These are phyloP conservation scores for Arizona elegans DNA, from an alignment of 2,113 vertebrate species.

Conservation along the genomic window DNA sequence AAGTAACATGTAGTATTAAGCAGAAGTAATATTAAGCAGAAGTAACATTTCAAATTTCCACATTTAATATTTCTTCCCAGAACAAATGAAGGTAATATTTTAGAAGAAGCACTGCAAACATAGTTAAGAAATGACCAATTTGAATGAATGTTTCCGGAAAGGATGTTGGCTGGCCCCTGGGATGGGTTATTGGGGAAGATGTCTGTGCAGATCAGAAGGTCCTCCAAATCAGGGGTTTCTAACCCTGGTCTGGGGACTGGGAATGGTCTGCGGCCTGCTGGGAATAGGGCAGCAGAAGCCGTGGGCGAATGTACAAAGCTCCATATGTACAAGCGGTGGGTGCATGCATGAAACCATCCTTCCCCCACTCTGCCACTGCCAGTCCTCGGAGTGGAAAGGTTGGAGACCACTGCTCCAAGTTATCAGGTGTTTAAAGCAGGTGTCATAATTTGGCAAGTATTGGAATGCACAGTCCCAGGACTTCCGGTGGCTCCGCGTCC, in stretches of 20 bases:
- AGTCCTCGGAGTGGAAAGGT: too few species aligned
- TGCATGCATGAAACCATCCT: too few species aligned
- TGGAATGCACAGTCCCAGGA: too few species aligned
- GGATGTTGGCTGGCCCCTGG: not conserved
- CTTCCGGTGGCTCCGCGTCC: too few species aligned
- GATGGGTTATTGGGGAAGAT: not conserved
- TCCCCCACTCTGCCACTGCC: too few species aligned
- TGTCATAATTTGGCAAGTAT: too few species aligned
- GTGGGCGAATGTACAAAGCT: not conserved
- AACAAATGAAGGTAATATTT: not conserved
- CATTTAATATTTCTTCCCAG: not conserved
- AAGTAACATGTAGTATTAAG: not conserved
- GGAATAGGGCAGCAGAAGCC: not conserved
- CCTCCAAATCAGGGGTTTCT: not conserved
- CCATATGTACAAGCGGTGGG: not conserved
- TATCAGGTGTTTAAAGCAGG: too few species aligned
- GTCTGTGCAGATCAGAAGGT: not conserved
- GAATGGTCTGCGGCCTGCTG: not conserved
- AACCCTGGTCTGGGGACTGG: not conserved
- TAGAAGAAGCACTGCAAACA: not conserved
- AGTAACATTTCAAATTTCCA: not conserved
- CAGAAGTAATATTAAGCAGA: not conserved
- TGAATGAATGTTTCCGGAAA: not conserved
- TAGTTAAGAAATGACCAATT: not conserved
- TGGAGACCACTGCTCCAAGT: too few species aligned